Conservation (phyloP, 2,797 vertebrate genomes). For the Tolypeutes matacus region DNA sequence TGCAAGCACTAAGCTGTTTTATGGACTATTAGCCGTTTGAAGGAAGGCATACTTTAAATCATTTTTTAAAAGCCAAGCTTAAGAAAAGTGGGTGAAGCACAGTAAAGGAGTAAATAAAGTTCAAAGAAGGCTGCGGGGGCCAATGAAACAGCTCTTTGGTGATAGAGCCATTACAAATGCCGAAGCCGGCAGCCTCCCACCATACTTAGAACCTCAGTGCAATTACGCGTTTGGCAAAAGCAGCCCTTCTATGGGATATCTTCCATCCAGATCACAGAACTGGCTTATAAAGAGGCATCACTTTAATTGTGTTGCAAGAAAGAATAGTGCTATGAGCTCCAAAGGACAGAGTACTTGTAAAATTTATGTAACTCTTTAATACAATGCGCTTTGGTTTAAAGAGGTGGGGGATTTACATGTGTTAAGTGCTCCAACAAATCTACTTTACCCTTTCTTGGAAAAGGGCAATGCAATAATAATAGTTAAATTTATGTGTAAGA, state of each 20-base stretch:
- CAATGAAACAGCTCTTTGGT: conserved; percentile 56
- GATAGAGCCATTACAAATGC: conserved; percentile 14
- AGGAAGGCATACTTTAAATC: conserved; percentile 61
- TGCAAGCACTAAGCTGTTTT: conserved; percentile 59
- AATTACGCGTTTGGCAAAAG: conserved; percentile 48
- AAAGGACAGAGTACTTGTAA: conserved; percentile 85
- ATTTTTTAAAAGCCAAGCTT: conserved; percentile 59
- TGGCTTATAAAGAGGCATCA: conserved; percentile 47
- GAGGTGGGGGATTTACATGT: conserved; percentile 87
- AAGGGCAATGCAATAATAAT: conserved; percentile 89
- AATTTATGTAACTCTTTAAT: conserved; percentile 87
- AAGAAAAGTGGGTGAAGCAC: conserved; percentile 49
- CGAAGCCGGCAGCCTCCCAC: neutral
- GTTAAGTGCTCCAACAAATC: conserved; percentile 89
- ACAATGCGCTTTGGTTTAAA: conserved; percentile 82
- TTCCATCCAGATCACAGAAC: conserved; percentile 66
- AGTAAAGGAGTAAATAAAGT: conserved; percentile 71
- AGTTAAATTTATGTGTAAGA: conserved; percentile 87
- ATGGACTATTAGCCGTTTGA: conserved; percentile 43
- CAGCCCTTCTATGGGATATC: conserved; percentile 47
- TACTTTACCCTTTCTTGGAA: conserved; percentile 89
- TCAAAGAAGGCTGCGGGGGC: conserved; percentile 53
- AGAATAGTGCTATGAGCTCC: conserved; percentile 71
- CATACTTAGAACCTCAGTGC: neutral
- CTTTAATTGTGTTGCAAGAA: conserved; percentile 79